A percentile compares a stretch with the other conserved stretches of the same genome.
Conservation (phyloP, 2,797 vertebrate species). For the Clarias pachynema region DNA sequence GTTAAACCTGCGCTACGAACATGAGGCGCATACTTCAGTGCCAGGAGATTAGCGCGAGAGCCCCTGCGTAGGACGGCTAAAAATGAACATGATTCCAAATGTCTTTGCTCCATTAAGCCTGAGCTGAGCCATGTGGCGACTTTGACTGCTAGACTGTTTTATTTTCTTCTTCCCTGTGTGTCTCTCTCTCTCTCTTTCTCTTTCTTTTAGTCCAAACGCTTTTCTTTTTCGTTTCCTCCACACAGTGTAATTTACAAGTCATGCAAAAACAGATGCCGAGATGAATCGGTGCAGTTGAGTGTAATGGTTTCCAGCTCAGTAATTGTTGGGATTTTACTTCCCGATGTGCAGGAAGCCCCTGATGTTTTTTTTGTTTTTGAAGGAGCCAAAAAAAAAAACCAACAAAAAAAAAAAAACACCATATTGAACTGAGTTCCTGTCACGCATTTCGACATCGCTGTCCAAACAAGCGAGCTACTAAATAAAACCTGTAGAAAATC, state of each 20-base stretch:
- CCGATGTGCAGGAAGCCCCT: not conserved
- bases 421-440: constrained; percentile 36
- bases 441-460: constrained; percentile 56
- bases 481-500: constrained; percentile 63
- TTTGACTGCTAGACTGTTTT: not conserved
- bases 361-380: not conserved
- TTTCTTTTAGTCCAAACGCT: not conserved
- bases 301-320: not conserved
- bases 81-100: constrained; percentile 54
- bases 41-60: constrained; percentile 58
- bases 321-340: not conserved
- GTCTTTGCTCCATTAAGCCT: constrained; percentile 39
- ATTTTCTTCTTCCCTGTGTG: not conserved
- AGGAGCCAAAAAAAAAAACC: constrained; percentile 6
- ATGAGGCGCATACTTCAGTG: constrained; percentile 59
- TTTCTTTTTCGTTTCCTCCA: not conserved
- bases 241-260: not conserved
- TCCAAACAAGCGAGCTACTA: constrained; percentile 53
- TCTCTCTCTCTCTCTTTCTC: too few species aligned
- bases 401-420: constrained; percentile 9
- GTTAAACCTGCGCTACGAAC: constrained; percentile 55
- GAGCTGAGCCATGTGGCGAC: not conserved
- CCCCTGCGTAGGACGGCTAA: constrained; percentile 67
- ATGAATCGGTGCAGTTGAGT: not conserved
- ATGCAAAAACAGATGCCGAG: not conserved